Evolutionary conservation across 2,797 vertebrate genomes (phyloP), one percentile per base, ranked within the genome.

Genomic region (Salarias fasciatus): DNA sequence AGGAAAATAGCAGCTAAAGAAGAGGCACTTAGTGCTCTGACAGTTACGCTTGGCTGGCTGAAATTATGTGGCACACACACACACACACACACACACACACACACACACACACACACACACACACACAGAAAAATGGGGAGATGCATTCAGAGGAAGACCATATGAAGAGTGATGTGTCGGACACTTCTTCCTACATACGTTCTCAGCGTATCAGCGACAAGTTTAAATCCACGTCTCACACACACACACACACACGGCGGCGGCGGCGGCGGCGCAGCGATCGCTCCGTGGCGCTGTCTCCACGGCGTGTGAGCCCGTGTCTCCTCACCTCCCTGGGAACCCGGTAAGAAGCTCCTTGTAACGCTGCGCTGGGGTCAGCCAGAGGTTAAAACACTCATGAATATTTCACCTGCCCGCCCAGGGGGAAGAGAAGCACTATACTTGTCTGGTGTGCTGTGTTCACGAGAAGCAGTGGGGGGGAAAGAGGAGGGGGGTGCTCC

Each of bases 351-450:
- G 88, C 80, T 57, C 53, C 36, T 28, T 76, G 87, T 90, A 85
- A 88, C 79, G 86, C 86, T 80, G 89, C 79, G 64, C 69, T 80
- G 69, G 80, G 92, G 91, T 93, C 89, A 90, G 60, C 41, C 78
- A 69, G 85, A 93, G 92, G 92, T 93, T 92, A 92, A 92, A 92
- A 91, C 82, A 79, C 77, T 91, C 87, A 92, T 93, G 66, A 90
- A 93, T 93, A 91, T 92, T 94, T 93, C 67, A 94, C 87, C 85
- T 88, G 79, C 67, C 72, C 69, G 67, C 66, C 62, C 62, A 72
- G 59, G 47, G 65, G 54, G 55, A 44, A 57, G 77, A 86, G 77
- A 86, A 78, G 63, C 75, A 73, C 82, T 68, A 79, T 67, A 69
- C 78, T 80, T 68, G 75, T 77, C 77, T 82, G 63, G 62, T 70